phyloP scores from a whole-genome alignment of 2,888 invertebrate genomes.

The Tachina grossa region DNA sequence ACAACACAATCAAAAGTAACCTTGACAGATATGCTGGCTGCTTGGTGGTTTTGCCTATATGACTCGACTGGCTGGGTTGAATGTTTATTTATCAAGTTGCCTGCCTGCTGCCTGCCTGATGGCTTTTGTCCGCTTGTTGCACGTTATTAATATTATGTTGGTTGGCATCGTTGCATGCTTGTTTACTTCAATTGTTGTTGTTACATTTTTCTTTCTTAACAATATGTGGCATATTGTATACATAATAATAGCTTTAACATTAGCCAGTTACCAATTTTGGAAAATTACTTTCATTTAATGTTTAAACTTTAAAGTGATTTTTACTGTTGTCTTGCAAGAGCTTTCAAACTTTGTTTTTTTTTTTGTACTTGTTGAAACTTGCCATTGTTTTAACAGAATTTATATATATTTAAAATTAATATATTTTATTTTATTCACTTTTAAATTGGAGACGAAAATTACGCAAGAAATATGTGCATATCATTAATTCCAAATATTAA shows the following conservation, averaged over 20 bases:
- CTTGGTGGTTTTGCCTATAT: neutral
- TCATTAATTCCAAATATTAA: too few relatives aligned
- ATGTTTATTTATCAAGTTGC: neutral
- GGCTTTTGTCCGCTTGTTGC: slow-evolving; percentile 18
- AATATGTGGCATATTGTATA: slow-evolving; percentile 59
- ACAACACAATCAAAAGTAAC: slow-evolving; percentile 61
- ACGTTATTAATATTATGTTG: slow-evolving; percentile 13
- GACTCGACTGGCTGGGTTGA: slow-evolving; percentile 10
- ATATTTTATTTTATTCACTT: too few relatives aligned
- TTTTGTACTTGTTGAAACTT: slow-evolving; percentile 6
- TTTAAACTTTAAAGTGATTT: slow-evolving; percentile 67
- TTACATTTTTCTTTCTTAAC: slow-evolving; percentile 14
- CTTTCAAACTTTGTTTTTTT: neutral
- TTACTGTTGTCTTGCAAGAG: slow-evolving; percentile 28
- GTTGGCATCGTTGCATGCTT: slow-evolving; percentile 57
- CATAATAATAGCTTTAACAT: slow-evolving; percentile 72
- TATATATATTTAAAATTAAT: too few relatives aligned
- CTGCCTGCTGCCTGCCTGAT: slow-evolving; percentile 12
- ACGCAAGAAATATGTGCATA: too few relatives aligned
- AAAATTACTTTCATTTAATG: slow-evolving; percentile 80
- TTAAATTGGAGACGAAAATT: too few relatives aligned
- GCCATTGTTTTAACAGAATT: neutral
- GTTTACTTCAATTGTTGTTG: slow-evolving; percentile 14
- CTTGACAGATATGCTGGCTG: slow-evolving; percentile 68
- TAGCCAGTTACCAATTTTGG: slow-evolving; percentile 80